Base-by-base conservation (phyloP, 2,113 vertebrate species). In the Echinops telfairi region DNA sequence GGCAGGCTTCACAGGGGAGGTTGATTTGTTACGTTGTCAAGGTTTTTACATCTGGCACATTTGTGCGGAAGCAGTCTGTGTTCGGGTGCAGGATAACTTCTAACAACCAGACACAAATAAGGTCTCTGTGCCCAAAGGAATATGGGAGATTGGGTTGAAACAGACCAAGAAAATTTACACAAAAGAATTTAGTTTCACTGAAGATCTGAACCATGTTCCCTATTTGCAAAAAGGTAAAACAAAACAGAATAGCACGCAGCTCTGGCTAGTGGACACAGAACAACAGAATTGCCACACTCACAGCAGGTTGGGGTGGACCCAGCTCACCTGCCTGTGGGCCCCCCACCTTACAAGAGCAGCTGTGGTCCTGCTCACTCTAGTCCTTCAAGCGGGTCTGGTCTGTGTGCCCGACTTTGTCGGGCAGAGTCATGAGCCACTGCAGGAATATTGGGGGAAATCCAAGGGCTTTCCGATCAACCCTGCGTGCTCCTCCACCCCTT, bases 361-460 rank as follows among this genome's bases (percentile, higher is more conserved):
- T 40, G 40, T 7, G 40, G 40, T 23, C 62, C 47, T 53, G 47
- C 47, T 53, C 47, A 1, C 47, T 25, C 7, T 9, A 64, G 3
- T 64, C 57, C 10, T 31, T 2, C 10, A 10, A 20, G 43, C 5
- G 2, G 70, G 66, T 60, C 38, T 20, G 31, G 33, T n/a, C 47
- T 77, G 40, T 38, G 47, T 53, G 47, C 66, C 71, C 25, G 6
- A 1, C 40, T 73, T 53, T 11, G 33, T 25, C 0, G 22, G 78
- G 77, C 71, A 60, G 16, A 23, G 4, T 85, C 38, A 1, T 77
- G 78, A 92, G 75, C 58, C 75, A 58, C 43, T 40, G 27, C 31
- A 43, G 33, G 86, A 86, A 76, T 71, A 90, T 90, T 85, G 91
- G 88, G 90, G 94, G 83, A 43, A 96, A 94, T 88, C 57, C 83